Evolutionary conservation across 2,113 vertebrate genomes (phyloP).

Genomic region (Dendropsophus ebraccatus): DNA sequence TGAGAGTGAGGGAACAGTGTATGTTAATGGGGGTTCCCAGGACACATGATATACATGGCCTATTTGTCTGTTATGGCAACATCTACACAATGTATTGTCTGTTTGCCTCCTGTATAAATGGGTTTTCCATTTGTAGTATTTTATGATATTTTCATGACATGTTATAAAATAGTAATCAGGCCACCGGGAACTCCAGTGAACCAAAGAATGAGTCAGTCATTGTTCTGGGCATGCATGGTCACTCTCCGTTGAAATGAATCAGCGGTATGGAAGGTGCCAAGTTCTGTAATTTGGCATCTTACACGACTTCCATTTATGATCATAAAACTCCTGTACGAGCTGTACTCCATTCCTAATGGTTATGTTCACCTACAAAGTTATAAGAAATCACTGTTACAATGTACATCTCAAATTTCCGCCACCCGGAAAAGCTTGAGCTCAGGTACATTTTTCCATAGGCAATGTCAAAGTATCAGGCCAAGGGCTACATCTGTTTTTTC

Average conservation of each 20-base stretch:
- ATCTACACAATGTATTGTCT: no score
- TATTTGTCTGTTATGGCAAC: no score
- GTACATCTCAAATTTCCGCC: conserved; percentile 14
- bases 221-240: background rate
- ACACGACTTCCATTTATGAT: background rate
- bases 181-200: background rate
- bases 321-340: background rate
- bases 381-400: background rate
- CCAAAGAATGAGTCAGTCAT: background rate
- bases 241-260: background rate
- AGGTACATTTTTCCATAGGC: background rate
- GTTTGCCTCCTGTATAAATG: background rate
- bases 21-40: no score
- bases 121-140: background rate
- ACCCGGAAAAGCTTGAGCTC: background rate
- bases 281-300: background rate
- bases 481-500: conserved; percentile 2
- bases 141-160: background rate
- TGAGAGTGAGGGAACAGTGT: background rate
- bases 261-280: background rate
- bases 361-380: background rate
- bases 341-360: background rate
- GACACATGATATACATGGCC: no score
- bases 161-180: background rate
- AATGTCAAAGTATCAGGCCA: background rate